Evolutionary conservation across 2,797 vertebrate genomes (phyloP).

Genomic region (Zalophus californianus): DNA sequence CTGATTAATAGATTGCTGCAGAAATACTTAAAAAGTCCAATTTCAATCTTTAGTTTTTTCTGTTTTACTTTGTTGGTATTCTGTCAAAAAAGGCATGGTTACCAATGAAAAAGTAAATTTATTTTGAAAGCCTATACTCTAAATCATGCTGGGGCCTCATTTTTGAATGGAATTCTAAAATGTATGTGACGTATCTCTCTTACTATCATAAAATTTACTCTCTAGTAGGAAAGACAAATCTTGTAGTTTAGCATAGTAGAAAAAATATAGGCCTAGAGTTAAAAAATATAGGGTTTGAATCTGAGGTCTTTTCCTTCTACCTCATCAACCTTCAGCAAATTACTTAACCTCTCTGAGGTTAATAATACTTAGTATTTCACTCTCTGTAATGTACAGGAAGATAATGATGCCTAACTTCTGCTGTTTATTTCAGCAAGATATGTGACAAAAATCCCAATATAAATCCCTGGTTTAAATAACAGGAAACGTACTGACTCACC

Average conservation of each 20-base stretch:
- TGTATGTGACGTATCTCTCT: neutral
- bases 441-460: neutral
- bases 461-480: neutral
- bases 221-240: neutral
- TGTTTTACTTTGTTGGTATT: conserved; percentile 3
- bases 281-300: neutral
- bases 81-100: neutral
- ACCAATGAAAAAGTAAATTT: neutral
- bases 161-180: conserved; percentile 8
- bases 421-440: neutral
- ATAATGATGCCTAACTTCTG: neutral
- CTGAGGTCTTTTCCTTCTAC: neutral
- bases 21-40: neutral
- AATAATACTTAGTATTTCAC: neutral
- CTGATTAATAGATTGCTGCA: neutral
- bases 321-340: neutral
- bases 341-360: neutral
- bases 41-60: conserved; percentile 1
- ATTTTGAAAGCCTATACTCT: neutral
- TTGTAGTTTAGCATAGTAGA: neutral
- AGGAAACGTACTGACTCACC: neutral
- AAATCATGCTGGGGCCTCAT: neutral
- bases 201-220: neutral
- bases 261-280: neutral
- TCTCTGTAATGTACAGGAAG: neutral